A percentile compares a stretch with the other conserved stretches of the same genome.
phyloP scores from a whole-genome alignment of 2,888 invertebrate genomes.

The Cephonodes hylas region DNA sequence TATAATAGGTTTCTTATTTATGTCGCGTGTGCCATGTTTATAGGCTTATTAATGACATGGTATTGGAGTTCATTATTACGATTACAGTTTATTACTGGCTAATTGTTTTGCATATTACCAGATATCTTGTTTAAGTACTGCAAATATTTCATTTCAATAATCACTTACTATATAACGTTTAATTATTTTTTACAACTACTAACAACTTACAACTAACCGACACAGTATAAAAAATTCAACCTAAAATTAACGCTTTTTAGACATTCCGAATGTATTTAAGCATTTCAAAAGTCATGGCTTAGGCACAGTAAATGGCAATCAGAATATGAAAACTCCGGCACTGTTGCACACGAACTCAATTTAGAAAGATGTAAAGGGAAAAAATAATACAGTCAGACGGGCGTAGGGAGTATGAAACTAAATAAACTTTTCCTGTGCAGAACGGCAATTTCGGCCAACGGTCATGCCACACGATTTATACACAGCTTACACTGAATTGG shows the following conservation, averaged over 20 bases:
- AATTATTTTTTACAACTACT: too few relatives aligned
- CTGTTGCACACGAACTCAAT: background rate
- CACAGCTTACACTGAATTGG: conserved; percentile 42
- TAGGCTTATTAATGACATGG: background rate
- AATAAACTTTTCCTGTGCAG: background rate
- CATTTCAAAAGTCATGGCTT: background rate
- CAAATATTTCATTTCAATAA: too few relatives aligned
- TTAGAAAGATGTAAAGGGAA: conserved; percentile 5
- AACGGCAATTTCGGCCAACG: conserved; percentile 29
- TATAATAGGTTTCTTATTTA: background rate
- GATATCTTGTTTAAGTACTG: too few relatives aligned
- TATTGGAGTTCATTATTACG: too few relatives aligned
- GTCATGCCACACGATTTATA: conserved; percentile 37
- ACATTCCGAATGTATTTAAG: background rate
- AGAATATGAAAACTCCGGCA: background rate
- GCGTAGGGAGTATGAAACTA: conserved; percentile 6
- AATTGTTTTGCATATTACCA: too few relatives aligned
- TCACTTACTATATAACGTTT: too few relatives aligned
- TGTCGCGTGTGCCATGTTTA: background rate
- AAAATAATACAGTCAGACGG: background rate
- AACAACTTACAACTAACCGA: too few relatives aligned
- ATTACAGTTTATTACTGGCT: too few relatives aligned
- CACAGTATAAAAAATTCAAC: too few relatives aligned
- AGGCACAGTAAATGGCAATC: background rate
- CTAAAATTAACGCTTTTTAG: too few relatives aligned